Conservation (phyloP, 1,140 invertebrate genomes). For the Drosophila sp. region DNA sequence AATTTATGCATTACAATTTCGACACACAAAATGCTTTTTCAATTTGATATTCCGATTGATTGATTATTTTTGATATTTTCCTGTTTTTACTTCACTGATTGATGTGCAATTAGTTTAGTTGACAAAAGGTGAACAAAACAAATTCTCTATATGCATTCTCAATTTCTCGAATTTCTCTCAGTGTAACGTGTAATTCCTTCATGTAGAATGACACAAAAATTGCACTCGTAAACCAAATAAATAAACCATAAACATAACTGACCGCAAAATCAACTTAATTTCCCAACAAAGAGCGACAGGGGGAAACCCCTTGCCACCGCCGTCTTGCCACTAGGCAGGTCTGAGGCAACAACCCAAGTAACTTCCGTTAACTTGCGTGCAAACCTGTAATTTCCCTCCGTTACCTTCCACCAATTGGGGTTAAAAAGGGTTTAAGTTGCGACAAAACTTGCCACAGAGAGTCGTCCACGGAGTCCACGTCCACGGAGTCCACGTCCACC, state of each 20-base stretch:
- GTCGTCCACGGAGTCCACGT: neutral
- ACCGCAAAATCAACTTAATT: constrained; percentile 68
- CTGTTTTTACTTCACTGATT: constrained; percentile 20
- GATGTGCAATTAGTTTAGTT: constrained; percentile 52
- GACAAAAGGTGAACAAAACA: constrained; percentile 4
- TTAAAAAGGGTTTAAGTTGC: constrained; percentile 79
- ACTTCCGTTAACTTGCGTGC: constrained; percentile 77
- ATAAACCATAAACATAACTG: constrained; percentile 76
- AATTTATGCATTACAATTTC: constrained; percentile 77
- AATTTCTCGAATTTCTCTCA: neutral
- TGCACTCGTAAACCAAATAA: constrained; percentile 66
- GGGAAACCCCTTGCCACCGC: too few relatives aligned
- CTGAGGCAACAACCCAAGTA: constrained; percentile 37
- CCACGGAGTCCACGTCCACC: constrained; percentile 11
- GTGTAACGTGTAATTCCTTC: constrained; percentile 12
- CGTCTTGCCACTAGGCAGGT: neutral
- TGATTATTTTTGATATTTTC: constrained; percentile 48
- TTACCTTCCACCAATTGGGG: constrained; percentile 50
- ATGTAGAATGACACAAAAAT: constrained; percentile 72
- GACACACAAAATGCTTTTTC: constrained; percentile 41
- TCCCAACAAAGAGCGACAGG: constrained; percentile 19
- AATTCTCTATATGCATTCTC: neutral
- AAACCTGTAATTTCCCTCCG: constrained; percentile 64
- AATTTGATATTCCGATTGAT: constrained; percentile 1
- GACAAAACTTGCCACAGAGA: constrained; percentile 36